A percentile compares a stretch with the other conserved stretches of the same genome.
Evolutionary conservation across 2,113 vertebrate genomes (phyloP).

Genomic region (Ailuropoda melanoleuca): DNA sequence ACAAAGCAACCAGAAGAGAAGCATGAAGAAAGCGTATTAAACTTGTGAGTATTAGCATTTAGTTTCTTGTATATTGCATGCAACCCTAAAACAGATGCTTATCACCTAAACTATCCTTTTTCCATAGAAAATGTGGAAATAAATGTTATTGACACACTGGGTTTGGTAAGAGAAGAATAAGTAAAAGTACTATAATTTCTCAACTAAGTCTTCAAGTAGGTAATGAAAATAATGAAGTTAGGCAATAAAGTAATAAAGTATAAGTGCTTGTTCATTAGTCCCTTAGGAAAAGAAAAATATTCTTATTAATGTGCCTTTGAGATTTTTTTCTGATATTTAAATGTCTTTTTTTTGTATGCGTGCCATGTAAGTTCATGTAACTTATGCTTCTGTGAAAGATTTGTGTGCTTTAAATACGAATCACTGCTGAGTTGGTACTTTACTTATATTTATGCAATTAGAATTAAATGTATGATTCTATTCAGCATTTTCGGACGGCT

Average conservation of each 20-base stretch:
- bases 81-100: not conserved
- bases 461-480: not conserved
- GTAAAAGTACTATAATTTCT: not conserved
- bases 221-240: not conserved
- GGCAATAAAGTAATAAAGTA: not conserved
- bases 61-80: not conserved
- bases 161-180: not conserved
- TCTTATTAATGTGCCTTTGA: not conserved
- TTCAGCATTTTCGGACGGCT: not conserved
- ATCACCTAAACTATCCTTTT: not conserved
- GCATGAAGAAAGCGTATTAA: constrained; percentile 4
- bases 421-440: not conserved
- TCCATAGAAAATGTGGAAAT: not conserved
- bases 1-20: not conserved
- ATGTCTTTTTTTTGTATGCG: not conserved
- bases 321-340: not conserved
- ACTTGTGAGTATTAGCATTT: not conserved
- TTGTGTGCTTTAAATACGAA: not conserved
- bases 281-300: not conserved
- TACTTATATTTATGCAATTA: not conserved
- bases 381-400: not conserved
- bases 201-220: not conserved
- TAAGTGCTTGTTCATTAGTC: not conserved
- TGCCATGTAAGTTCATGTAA: not conserved
- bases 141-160: not conserved